These are phyloP conservation scores for Mustelus asterias DNA, from an alignment of 2,113 vertebrate genomes.

Conservation along the genomic window DNA sequence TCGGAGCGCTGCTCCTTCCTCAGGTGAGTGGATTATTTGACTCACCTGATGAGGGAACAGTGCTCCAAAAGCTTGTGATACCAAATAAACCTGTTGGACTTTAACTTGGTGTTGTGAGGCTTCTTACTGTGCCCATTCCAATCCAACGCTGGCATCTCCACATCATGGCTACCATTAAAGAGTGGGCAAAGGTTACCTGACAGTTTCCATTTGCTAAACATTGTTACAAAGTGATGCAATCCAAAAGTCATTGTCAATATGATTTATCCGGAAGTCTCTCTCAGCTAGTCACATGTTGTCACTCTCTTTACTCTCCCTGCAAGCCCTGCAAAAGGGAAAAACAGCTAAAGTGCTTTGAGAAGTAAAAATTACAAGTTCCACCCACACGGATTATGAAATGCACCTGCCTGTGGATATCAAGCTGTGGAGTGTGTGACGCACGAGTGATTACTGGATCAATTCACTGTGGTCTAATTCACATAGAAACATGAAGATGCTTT, in stretches of 20 bases:
- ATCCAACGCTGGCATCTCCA: no score
- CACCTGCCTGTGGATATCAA: background rate
- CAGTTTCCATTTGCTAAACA: background rate
- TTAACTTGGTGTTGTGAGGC: no score
- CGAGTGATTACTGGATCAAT: constrained; percentile 9
- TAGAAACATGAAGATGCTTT: background rate
- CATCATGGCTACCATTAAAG: background rate
- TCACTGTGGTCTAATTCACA: background rate
- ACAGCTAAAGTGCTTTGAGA: constrained; percentile 3
- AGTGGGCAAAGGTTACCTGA: background rate
- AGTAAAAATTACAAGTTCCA: constrained; percentile 8
- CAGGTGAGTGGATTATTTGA: no score
- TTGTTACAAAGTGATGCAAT: background rate
- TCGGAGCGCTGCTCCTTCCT: no score
- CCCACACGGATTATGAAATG: constrained; percentile 15
- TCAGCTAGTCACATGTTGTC: background rate
- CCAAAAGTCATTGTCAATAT: background rate
- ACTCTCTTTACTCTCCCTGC: background rate
- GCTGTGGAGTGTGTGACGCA: background rate
- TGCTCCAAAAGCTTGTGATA: no score
- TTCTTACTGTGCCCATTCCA: no score
- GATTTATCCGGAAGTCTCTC: background rate
- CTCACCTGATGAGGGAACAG: no score
- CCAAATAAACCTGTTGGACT: no score
- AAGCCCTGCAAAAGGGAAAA: background rate